Evolutionary conservation across 2,888 invertebrate species (phyloP).

Genomic region (Erebia epiphron): DNA sequence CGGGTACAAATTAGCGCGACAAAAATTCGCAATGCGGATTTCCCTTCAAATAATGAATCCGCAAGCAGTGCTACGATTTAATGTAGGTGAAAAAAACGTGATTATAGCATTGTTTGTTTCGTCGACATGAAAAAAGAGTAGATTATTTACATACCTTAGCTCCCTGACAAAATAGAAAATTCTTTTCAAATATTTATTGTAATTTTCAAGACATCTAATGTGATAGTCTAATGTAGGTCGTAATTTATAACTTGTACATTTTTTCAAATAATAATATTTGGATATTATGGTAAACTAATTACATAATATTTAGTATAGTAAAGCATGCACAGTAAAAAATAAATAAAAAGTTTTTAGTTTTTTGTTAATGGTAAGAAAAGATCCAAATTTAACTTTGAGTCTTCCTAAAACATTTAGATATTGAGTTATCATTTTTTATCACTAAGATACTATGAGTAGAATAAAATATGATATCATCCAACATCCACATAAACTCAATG

Average conservation of each 20-base stretch:
- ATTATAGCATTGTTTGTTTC: constrained; percentile 1
- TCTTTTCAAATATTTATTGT: constrained; percentile 28
- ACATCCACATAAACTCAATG: not conserved
- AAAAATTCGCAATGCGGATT: too few relatives aligned
- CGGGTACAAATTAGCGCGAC: too few relatives aligned
- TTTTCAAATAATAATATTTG: not conserved
- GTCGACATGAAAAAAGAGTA: constrained; percentile 12
- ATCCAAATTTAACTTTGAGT: constrained; percentile 3
- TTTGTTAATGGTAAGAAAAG: not conserved
- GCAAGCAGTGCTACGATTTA: not conserved
- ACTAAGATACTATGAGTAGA: not conserved
- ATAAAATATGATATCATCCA: not conserved
- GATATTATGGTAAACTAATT: not conserved
- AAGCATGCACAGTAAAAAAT: not conserved
- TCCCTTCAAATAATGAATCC: not conserved
- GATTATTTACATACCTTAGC: constrained; percentile 70
- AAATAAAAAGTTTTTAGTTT: not conserved
- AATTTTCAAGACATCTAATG: not conserved
- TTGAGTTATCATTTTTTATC: not conserved
- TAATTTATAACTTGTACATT: not conserved
- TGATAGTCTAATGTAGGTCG: not conserved
- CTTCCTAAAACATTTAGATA: not conserved
- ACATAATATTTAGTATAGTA: not conserved
- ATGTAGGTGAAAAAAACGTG: constrained; percentile 14
- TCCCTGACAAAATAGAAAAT: constrained; percentile 64